Conservation (phyloP, 2,113 vertebrate species). For the Pterophyllum scalare region DNA sequence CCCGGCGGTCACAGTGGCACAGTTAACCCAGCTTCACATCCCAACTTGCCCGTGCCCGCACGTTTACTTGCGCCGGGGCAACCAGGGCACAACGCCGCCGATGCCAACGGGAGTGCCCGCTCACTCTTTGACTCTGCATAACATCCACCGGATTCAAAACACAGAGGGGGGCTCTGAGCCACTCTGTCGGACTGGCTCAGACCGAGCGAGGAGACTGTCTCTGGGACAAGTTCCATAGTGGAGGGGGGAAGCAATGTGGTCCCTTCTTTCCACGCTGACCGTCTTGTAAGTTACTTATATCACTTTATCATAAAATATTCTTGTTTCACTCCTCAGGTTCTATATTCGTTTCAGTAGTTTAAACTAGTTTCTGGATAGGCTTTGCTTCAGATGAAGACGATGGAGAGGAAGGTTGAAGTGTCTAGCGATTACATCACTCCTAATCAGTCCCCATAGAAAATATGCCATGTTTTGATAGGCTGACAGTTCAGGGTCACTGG, state of each 20-base stretch:
- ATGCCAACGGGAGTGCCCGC: conserved; percentile 77
- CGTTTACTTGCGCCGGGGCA: conserved; percentile 62
- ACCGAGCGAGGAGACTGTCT: conserved; percentile 78
- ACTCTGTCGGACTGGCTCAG: conserved; percentile 76
- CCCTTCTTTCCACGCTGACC: conserved; percentile 86
- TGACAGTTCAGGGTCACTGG: conserved; percentile 78
- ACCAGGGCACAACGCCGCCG: conserved; percentile 73
- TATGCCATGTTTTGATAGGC: conserved; percentile 75
- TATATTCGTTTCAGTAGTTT: conserved; percentile 10
- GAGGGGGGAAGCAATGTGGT: conserved; percentile 84
- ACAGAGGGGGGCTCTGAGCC: conserved; percentile 66
- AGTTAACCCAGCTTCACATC: conserved; percentile 58
- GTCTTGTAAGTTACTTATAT: conserved; percentile 81
- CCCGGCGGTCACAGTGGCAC: conserved; percentile 76
- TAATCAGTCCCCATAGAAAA: conserved; percentile 72
- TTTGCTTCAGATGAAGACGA: conserved; percentile 32
- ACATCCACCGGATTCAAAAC: conserved; percentile 73
- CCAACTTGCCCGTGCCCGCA: conserved; percentile 48
- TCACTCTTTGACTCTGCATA: conserved; percentile 76
- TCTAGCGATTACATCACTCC: conserved; percentile 70
- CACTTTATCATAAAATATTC: conserved; percentile 29
- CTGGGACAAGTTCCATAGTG: conserved; percentile 81
- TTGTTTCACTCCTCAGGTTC: background rate
- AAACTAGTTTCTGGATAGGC: conserved; percentile 14
- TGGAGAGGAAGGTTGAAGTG: conserved; percentile 47